Conservation (phyloP, 2,113 vertebrate species). For the Desmodus rotundus region DNA sequence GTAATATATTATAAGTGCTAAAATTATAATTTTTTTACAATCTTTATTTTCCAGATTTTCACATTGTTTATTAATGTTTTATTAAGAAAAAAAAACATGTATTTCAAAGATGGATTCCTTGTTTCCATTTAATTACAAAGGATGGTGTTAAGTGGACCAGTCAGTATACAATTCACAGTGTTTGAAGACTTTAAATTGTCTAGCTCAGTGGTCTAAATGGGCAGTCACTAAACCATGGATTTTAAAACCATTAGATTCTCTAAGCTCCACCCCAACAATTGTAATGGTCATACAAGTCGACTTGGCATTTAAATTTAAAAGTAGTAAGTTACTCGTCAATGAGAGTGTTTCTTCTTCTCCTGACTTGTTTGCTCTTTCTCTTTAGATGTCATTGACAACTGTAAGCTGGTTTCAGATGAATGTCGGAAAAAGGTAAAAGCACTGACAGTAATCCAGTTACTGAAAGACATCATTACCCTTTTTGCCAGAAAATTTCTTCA, state of each 20-base stretch:
- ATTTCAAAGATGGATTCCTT: background rate
- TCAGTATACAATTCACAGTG: background rate
- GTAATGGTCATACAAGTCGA: background rate
- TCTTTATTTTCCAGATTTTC: background rate
- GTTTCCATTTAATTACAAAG: background rate
- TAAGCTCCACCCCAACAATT: background rate
- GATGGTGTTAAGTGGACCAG: background rate
- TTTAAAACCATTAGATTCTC: background rate
- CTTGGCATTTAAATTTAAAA: background rate
- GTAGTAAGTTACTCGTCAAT: background rate
- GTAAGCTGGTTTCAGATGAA: slow-evolving; percentile 93
- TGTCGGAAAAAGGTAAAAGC: slow-evolving; percentile 90
- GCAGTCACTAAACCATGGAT: background rate
- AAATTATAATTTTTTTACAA: background rate
- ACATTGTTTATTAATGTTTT: background rate
- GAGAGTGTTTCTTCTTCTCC: background rate
- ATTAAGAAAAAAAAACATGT: background rate
- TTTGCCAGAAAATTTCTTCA: background rate
- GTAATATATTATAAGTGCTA: background rate
- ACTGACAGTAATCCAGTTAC: background rate
- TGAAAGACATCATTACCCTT: background rate
- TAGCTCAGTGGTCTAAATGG: background rate
- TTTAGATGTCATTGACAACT: slow-evolving; percentile 95
- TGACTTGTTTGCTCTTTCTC: slow-evolving; percentile 11
- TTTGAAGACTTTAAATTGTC: background rate